Evolutionary conservation across 64 coral and sea anemone species (phyloP).

Genomic region (Stichodactyla helianthus): DNA sequence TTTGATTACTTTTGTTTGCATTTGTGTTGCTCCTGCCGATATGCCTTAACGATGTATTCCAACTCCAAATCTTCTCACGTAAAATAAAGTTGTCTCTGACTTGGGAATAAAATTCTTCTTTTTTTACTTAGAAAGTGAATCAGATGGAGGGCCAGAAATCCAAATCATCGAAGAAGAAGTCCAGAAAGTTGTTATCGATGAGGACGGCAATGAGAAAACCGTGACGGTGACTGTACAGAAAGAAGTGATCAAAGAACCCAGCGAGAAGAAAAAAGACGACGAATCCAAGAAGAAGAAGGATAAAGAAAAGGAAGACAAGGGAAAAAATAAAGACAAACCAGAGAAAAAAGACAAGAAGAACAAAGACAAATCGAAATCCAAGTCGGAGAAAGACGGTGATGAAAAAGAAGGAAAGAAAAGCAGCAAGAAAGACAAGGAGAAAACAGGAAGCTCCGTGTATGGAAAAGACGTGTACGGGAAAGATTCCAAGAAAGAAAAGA

Average conservation of each 20-base stretch:
- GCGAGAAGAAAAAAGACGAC: conserved; percentile 46
- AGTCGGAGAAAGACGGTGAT: conserved; percentile 50
- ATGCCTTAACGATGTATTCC: too few relatives aligned
- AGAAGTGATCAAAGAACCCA: conserved; percentile 40
- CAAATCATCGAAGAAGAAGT: conserved; percentile 78
- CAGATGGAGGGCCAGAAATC: conserved; percentile 35
- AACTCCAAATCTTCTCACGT: too few relatives aligned
- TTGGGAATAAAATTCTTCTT: background rate
- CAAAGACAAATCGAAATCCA: conserved; percentile 43
- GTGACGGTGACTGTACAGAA: conserved; percentile 73
- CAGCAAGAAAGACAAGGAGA: conserved; percentile 46
- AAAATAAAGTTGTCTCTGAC: too few relatives aligned
- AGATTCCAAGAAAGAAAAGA: conserved; percentile 69
- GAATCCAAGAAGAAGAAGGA: conserved; percentile 64
- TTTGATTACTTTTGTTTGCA: too few relatives aligned
- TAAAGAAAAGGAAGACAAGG: conserved; percentile 50
- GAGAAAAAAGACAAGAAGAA: conserved; percentile 63
- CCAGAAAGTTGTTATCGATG: conserved; percentile 63
- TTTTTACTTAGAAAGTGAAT: conserved; percentile 32
- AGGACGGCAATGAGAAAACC: conserved; percentile 78
- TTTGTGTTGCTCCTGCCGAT: too few relatives aligned
- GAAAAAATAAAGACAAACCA: conserved; percentile 49
- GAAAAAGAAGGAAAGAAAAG: conserved; percentile 56
- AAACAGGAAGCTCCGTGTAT: conserved; percentile 17
- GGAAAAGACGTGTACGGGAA: conserved; percentile 42